Percentiles rank a stretch among this genome's conserved stretches.
Conservation (phyloP, 2,113 vertebrate species). For the Pollachius pollachius region DNA sequence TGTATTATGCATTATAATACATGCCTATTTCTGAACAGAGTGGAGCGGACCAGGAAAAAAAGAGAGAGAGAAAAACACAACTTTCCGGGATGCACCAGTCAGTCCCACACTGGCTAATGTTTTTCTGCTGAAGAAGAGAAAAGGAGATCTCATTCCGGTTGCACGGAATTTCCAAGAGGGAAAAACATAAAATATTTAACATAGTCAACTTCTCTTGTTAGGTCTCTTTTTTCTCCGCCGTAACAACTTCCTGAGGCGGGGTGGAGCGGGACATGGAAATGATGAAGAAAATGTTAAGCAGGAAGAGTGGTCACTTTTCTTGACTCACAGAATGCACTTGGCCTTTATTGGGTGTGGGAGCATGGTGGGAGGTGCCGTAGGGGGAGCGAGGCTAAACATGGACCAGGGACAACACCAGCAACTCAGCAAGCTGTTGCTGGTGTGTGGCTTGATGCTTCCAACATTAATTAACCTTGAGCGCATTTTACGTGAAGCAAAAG, state of each 20-base stretch:
- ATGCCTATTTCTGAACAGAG: constrained; percentile 57
- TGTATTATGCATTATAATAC: constrained; percentile 63
- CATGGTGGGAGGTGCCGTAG: background rate
- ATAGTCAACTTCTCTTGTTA: constrained; percentile 38
- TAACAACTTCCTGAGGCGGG: constrained; percentile 33
- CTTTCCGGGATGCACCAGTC: constrained; percentile 57
- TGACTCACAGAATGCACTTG: background rate
- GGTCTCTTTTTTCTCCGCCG: constrained; percentile 12
- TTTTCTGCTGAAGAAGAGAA: constrained; percentile 39
- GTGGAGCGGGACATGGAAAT: constrained; percentile 1
- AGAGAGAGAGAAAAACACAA: constrained; percentile 43
- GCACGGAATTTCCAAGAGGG: constrained; percentile 60
- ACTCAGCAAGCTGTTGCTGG: background rate
- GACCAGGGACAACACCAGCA: background rate
- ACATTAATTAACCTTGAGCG: too few species aligned
- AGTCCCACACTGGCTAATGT: constrained; percentile 47
- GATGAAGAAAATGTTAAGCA: background rate
- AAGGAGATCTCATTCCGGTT: constrained; percentile 55
- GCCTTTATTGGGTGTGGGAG: background rate
- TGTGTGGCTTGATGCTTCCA: background rate
- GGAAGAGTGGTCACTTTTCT: background rate
- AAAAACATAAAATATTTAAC: constrained; percentile 70
- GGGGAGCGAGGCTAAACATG: background rate
- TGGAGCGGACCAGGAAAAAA: constrained; percentile 25
- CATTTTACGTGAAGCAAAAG: too few species aligned